Evolutionary conservation across 2,888 invertebrate species (phyloP), one percentile per base, ranked within the genome.

Genomic region (Labia minor): DNA sequence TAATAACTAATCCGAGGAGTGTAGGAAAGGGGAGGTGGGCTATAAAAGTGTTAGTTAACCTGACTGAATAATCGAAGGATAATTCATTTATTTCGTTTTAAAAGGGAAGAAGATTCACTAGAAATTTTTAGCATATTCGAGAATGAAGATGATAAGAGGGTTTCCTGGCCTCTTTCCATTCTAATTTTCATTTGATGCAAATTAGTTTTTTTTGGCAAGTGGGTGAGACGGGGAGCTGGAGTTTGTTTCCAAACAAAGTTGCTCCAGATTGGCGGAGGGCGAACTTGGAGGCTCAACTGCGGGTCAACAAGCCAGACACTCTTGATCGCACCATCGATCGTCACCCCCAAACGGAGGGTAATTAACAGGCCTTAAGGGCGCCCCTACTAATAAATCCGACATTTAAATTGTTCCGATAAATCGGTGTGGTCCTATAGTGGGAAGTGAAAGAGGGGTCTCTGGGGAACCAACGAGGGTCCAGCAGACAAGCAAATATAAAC

Each of bases 191-290:
- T 49, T 49, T 49, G 49, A 49, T 49, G 49, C 49, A 49, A 49
- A 49, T 49, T 11, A 49, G 49, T 49, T 49, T 49, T 49, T 49
- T 16, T 49, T 49, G 49, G 49, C n/a, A 49, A n/a, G 14, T 11
- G 49, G n/a, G 49, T n/a, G 49, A 3, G 3, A 8, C 6, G 26
- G 14, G 49, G 49, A 3, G 14, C 49, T 8, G 49, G 49, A 49
- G 49, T 49, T 49, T 49, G 49, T 49, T 49, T 49, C 49, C 49
- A 49, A 49, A 49, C 49, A 49, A 49, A 49, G 49, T 49, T 49
- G 49, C 49, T 16, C 49, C 16, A 49, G 49, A 3, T 49, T 49
- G 14, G 49, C n/a, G 49, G 49, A n/a, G 49, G 49, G 49, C 2
- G 49, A n/a, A n/a, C 14, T n/a, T n/a, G 49, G 49, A 14, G 14